Conservation (phyloP, 1,140 invertebrate species). For the Acromyrmex charruanus region DNA sequence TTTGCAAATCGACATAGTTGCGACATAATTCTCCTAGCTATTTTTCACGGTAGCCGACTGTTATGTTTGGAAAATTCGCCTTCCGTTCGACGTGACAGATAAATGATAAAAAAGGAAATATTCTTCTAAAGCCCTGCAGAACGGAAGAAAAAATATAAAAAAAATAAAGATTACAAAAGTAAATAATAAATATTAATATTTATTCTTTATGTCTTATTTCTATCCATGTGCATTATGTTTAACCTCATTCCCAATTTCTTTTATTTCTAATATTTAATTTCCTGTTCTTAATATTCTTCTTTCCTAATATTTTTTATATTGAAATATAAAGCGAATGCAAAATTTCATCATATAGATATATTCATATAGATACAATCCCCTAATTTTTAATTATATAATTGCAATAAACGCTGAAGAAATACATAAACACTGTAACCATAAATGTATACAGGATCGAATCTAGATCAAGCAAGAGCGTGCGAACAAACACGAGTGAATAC, state of each 20-base stretch:
- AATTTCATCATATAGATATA: too few species aligned
- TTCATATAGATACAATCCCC: too few species aligned
- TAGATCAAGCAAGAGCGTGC: background rate
- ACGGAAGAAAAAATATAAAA: too few species aligned
- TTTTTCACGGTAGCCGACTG: slow-evolving; percentile 17
- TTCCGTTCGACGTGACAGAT: background rate
- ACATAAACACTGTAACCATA: background rate
- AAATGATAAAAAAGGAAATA: background rate
- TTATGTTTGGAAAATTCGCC: background rate
- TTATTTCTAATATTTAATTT: too few species aligned
- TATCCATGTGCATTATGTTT: too few species aligned
- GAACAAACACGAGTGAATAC: background rate
- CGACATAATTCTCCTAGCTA: background rate
- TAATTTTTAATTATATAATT: background rate
- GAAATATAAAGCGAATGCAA: background rate
- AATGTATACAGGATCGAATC: background rate
- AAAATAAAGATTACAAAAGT: too few species aligned
- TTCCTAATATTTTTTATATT: background rate
- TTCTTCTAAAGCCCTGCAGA: background rate
- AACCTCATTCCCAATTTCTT: too few species aligned
- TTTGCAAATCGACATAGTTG: slow-evolving; percentile 40
- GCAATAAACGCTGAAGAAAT: background rate
- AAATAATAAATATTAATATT: too few species aligned
- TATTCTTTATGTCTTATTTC: too few species aligned
- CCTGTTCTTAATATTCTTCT: too few species aligned